Percentiles rank a stretch among this genome's conserved stretches.
Evolutionary conservation across 2,113 vertebrate species (phyloP).

Genomic region (Oxygymnocypris stewartii): DNA sequence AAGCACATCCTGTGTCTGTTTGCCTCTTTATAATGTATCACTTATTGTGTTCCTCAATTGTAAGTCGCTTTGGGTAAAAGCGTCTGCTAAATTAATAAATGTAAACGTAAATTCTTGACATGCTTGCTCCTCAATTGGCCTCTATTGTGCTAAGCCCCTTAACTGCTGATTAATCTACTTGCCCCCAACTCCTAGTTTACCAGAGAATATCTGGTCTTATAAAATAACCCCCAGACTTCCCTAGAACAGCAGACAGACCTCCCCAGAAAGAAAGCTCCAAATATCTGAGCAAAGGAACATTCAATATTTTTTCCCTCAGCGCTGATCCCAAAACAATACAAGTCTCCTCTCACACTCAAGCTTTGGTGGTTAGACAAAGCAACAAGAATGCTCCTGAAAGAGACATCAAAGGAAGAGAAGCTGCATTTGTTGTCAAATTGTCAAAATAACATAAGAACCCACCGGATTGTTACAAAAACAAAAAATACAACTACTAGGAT

Average conservation of each 20-base stretch:
- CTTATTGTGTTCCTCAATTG: too few species aligned
- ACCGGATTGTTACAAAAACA: not conserved
- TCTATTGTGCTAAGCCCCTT: too few species aligned
- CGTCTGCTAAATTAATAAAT: too few species aligned
- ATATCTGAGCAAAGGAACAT: not conserved
- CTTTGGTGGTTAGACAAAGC: not conserved
- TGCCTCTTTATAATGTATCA: too few species aligned
- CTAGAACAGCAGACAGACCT: not conserved
- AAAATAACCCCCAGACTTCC: not conserved
- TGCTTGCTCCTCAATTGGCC: too few species aligned
- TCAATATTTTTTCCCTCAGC: not conserved
- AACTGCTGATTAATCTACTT: too few species aligned
- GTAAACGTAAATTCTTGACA: too few species aligned
- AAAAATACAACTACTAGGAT: too few species aligned
- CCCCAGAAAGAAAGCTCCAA: not conserved
- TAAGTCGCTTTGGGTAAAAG: too few species aligned
- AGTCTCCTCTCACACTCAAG: not conserved
- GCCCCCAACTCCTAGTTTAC: too few species aligned
- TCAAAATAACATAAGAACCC: not conserved
- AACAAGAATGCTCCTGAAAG: not conserved
- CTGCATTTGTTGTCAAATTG: not conserved
- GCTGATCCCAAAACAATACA: conserved; percentile 5
- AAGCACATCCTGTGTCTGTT: too few species aligned
- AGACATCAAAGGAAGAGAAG: not conserved
- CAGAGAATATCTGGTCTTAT: too few species aligned